phyloP scores from a whole-genome alignment of 2,113 vertebrate genomes.

The Ellobius talpinus region DNA sequence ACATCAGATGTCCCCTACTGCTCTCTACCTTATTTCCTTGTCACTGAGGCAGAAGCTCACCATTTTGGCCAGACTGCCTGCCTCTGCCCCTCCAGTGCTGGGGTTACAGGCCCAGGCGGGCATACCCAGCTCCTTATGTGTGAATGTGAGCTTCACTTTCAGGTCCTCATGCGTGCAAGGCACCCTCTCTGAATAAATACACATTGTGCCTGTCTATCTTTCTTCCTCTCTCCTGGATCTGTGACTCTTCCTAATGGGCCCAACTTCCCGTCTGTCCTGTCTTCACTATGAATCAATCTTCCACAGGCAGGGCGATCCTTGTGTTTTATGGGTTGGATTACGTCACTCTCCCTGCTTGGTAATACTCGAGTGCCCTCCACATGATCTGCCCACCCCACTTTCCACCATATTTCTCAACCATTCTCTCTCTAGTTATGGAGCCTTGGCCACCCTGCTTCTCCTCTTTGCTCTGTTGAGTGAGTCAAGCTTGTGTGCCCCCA shows the following conservation, averaged over 20 bases:
- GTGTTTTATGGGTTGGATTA: fast-evolving
- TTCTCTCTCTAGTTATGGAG: not conserved
- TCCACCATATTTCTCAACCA: not conserved
- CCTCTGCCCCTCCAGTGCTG: too few relatives aligned
- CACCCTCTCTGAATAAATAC: not conserved
- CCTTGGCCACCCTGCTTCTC: not conserved
- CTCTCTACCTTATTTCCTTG: not conserved
- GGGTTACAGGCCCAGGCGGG: not conserved
- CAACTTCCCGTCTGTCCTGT: not conserved
- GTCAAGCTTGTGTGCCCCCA: not conserved
- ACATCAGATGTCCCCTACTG: not conserved
- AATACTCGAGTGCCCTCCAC: fast-evolving
- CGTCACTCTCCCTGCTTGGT: not conserved
- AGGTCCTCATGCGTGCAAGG: too few relatives aligned
- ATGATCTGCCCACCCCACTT: too few relatives aligned
- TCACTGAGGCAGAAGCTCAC: not conserved
- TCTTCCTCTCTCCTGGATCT: not conserved
- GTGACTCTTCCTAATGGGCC: fast-evolving
- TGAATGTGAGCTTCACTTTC: too few relatives aligned
- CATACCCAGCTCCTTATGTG: not conserved
- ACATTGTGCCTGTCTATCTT: too few relatives aligned
- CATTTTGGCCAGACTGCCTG: not conserved
- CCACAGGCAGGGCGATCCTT: not conserved
- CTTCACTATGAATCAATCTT: fast-evolving
- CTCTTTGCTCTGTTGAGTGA: fast-evolving